These are phyloP conservation scores for Drosophila kanekoi DNA, from an alignment of 2,888 invertebrate genomes.

Conservation along the genomic window DNA sequence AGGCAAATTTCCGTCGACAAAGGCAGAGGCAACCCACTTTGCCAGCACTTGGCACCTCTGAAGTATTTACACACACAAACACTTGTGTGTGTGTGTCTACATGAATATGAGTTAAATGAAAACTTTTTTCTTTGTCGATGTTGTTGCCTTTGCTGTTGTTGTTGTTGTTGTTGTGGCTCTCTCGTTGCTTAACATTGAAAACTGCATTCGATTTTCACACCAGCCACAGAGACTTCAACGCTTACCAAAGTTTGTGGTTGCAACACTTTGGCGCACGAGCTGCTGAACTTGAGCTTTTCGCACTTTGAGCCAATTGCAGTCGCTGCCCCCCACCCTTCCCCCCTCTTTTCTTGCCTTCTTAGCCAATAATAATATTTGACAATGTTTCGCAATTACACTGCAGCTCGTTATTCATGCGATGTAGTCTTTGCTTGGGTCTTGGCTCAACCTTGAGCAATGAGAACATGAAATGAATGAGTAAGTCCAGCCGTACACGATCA, in stretches of 20 bases:
- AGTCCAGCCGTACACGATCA: not conserved
- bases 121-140: slow-evolving; percentile 34
- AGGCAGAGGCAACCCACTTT: slow-evolving; percentile 50
- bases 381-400: slow-evolving; percentile 32
- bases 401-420: slow-evolving; percentile 24
- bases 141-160: slow-evolving; percentile 4
- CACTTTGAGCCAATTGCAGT: slow-evolving; percentile 37
- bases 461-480: slow-evolving; percentile 6
- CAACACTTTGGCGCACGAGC: slow-evolving; percentile 45
- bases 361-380: slow-evolving; percentile 37
- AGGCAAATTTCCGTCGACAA: slow-evolving; percentile 5
- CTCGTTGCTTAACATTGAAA: slow-evolving; percentile 66
- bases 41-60: slow-evolving; percentile 23
- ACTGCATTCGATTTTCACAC: slow-evolving; percentile 46
- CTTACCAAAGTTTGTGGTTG: slow-evolving; percentile 39
- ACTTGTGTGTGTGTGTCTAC: not conserved
- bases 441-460: slow-evolving; percentile 23
- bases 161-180: slow-evolving; percentile 25
- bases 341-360: slow-evolving; percentile 1
- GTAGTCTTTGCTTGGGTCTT: slow-evolving; percentile 17
- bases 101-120: slow-evolving; percentile 37
- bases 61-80: not conserved
- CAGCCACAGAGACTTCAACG: slow-evolving; percentile 10
- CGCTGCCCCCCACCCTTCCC: not conserved
- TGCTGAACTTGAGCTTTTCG: slow-evolving; percentile 69